phyloP scores from a whole-genome alignment of 2,797 vertebrate genomes.

The Psittacula echo region DNA sequence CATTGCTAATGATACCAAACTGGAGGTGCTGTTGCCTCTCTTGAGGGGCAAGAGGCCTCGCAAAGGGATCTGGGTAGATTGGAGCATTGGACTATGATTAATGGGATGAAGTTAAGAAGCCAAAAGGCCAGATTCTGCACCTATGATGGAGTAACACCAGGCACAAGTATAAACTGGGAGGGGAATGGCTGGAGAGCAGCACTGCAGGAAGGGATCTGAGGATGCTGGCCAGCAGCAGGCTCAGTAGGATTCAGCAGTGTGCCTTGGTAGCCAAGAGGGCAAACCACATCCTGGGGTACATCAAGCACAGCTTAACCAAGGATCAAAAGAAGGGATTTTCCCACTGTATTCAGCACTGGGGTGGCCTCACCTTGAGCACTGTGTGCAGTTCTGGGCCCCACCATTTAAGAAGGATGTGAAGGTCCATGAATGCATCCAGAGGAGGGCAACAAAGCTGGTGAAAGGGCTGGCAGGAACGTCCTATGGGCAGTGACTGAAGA shows the following conservation, averaged over 20 bases:
- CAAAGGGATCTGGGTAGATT: neutral
- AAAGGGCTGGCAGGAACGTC: neutral
- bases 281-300: neutral
- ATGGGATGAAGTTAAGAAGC: neutral
- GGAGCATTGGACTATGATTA: neutral
- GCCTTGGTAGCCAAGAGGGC: neutral
- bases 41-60: neutral
- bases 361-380: accelerated
- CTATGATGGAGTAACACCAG: accelerated
- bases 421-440: neutral
- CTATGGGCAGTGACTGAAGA: neutral
- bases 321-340: neutral
- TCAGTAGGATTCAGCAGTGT: neutral
- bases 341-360: neutral
- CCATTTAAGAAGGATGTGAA: neutral
- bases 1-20: neutral
- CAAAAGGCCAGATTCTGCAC: neutral
- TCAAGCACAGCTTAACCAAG: neutral
- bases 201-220: neutral
- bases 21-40: neutral
- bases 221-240: neutral
- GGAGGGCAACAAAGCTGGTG: neutral
- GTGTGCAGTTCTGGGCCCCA: neutral
- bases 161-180: neutral
- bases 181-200: neutral